Conservation (phyloP, 1,140 invertebrate genomes). For the Kradibia gibbosae region DNA sequence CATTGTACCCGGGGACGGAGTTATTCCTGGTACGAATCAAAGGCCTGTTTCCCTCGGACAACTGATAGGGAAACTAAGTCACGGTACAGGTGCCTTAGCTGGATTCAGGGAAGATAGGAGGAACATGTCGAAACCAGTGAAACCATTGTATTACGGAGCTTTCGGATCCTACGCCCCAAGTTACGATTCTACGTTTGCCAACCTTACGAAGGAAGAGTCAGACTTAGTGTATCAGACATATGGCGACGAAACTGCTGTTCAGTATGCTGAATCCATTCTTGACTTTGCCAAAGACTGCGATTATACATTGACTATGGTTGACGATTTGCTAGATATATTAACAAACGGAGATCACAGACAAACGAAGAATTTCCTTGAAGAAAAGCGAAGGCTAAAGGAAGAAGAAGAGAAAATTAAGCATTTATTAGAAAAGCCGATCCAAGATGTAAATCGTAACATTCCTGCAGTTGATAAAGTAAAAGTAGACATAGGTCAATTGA, state of each 20-base stretch:
- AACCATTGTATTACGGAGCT: constrained; percentile 93
- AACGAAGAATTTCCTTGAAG: constrained; percentile 79
- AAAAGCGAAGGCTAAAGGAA: constrained; percentile 75
- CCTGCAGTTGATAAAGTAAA: constrained; percentile 74
- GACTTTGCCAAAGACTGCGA: constrained; percentile 89
- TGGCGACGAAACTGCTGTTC: constrained; percentile 89
- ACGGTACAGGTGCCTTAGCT: constrained; percentile 81
- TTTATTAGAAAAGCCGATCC: constrained; percentile 72
- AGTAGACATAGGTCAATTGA: constrained; percentile 84
- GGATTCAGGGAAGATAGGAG: constrained; percentile 90
- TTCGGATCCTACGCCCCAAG: constrained; percentile 96
- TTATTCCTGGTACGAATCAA: constrained; percentile 80
- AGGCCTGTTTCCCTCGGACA: constrained; percentile 87
- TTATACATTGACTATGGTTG: constrained; percentile 87
- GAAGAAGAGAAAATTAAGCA: constrained; percentile 77
- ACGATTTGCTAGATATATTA: constrained; percentile 86
- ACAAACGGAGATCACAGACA: constrained; percentile 89
- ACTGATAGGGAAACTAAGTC: constrained; percentile 85
- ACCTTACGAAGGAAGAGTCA: constrained; percentile 93
- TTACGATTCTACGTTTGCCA: constrained; percentile 96
- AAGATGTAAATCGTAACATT: constrained; percentile 72
- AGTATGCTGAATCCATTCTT: constrained; percentile 89
- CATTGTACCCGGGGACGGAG: constrained; percentile 84
- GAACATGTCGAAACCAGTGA: constrained; percentile 90
- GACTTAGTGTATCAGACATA: constrained; percentile 93